Evolutionary conservation across 2,888 invertebrate genomes (phyloP), one percentile per base, ranked within the genome.

Genomic region (Tenthredo mesomela): DNA sequence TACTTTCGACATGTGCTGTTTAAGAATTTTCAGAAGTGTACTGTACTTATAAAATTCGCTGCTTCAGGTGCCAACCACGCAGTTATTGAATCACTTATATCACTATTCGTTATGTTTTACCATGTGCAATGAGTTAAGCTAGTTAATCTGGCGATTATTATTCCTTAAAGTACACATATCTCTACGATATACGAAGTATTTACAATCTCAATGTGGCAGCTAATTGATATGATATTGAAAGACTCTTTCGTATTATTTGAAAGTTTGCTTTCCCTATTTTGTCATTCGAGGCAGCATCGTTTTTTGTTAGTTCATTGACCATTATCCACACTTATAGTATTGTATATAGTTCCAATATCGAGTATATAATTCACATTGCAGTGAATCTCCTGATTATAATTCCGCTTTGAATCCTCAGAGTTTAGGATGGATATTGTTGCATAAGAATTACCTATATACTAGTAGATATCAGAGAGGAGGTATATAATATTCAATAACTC

Each of bases 11-110:
- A 65, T 78, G 70, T 83, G 85, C 82, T 85, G 75, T 75, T 65
- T 71, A 82, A 77, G 84, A 82, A 80, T 86, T 86, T 87, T 84
- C 85, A 70, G 73, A 86, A 88, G 88, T 89, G 83, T 86, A 85
- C 85, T 87, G 89, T 88, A 89, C 89, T 89, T 89, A 89, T 73
- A 54, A 54, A 75, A 84, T 77, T 86, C 73, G 86, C 84, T 73
- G 86, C 86, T 87, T 86, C 83, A 85, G 85, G 82, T 86, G 75
- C 86, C 82, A 85, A 78, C 75, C 61, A 84, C 84, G 82, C 85
- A 86, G 84, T 84, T 87, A 87, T 77, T 87, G 87, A 86, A 87
- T 85, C 84, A 61, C 40, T 84, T 29, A 40, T 80, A 80, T 80
- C 12, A 29, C 18, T 40, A 80, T 58, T 61, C 37, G 18, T 40